These are phyloP conservation scores for Rhogogaster chlorosoma DNA, from an alignment of 2,888 invertebrate genomes.

Conservation along the genomic window DNA sequence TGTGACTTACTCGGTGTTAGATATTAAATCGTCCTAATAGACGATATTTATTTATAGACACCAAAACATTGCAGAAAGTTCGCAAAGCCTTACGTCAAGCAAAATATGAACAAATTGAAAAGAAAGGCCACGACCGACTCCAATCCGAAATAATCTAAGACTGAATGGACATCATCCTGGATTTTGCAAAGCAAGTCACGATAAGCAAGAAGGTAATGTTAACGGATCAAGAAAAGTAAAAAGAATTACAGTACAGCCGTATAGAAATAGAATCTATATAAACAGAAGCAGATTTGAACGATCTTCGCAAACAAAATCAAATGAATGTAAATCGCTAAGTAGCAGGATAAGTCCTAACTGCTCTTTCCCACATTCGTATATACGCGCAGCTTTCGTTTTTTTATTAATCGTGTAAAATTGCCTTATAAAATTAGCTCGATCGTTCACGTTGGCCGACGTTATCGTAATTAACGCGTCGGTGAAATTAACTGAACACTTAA, in stretches of 20 bases:
- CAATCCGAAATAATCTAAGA: neutral
- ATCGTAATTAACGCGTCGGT: slow-evolving; percentile 24
- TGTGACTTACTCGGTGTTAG: neutral
- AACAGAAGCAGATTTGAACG: neutral
- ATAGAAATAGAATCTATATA: neutral
- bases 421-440: neutral
- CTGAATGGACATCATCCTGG: neutral
- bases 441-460: neutral
- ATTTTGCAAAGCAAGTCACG: neutral
- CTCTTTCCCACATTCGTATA: neutral
- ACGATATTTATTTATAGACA: neutral
- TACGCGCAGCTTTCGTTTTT: neutral
- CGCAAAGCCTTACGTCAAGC: neutral
- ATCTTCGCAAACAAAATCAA: neutral
- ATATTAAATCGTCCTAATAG: neutral
- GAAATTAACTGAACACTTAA: neutral
- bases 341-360: slow-evolving; percentile 42
- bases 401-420: slow-evolving; percentile 35
- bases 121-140: neutral
- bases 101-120: neutral
- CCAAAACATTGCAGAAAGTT: neutral
- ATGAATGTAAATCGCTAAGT: neutral
- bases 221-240: neutral
- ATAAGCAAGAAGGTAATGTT: slow-evolving; percentile 31
- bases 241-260: neutral